phyloP scores from a whole-genome alignment of 2,888 invertebrate species.

The Chrysolina americana region DNA sequence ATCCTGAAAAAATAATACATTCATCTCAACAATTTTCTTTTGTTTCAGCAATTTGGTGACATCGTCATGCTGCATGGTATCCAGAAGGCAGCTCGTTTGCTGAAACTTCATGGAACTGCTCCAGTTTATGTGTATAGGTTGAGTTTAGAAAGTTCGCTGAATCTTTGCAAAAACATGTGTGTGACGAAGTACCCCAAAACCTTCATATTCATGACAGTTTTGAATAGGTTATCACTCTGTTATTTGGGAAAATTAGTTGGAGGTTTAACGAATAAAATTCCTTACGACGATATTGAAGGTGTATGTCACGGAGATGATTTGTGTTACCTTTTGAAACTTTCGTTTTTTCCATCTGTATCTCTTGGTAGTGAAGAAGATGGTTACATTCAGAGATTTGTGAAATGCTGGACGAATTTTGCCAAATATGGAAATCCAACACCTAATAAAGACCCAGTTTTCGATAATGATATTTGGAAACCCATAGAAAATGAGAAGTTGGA shows the following conservation, averaged over 20 bases:
- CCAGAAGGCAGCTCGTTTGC: conserved; percentile 52
- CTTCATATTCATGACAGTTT: conserved; percentile 51
- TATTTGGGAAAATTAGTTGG: conserved; percentile 48
- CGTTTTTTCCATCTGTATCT: conserved; percentile 49
- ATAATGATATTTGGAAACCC: conserved; percentile 59
- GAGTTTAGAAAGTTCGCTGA: conserved; percentile 58
- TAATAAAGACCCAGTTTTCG: conserved; percentile 50
- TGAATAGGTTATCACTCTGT: conserved; percentile 53
- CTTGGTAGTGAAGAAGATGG: conserved; percentile 57
- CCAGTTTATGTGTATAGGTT: conserved; percentile 62
- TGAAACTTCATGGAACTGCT: conserved; percentile 49
- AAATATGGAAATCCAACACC: conserved; percentile 61
- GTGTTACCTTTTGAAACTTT: conserved; percentile 59
- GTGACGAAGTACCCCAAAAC: conserved; percentile 54
- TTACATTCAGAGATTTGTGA: conserved; percentile 59
- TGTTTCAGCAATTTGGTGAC: conserved; percentile 63
- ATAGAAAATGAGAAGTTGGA: conserved; percentile 53
- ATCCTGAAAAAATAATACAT: too few species aligned
- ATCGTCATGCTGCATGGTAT: conserved; percentile 61
- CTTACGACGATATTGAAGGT: conserved; percentile 51
- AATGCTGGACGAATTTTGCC: conserved; percentile 65
- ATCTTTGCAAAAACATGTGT: conserved; percentile 59
- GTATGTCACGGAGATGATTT: conserved; percentile 64
- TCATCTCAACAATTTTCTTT: too few species aligned
- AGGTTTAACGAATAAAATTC: conserved; percentile 44